Conservation (phyloP, 2,797 vertebrate genomes). For the Peromyscus nudipes region DNA sequence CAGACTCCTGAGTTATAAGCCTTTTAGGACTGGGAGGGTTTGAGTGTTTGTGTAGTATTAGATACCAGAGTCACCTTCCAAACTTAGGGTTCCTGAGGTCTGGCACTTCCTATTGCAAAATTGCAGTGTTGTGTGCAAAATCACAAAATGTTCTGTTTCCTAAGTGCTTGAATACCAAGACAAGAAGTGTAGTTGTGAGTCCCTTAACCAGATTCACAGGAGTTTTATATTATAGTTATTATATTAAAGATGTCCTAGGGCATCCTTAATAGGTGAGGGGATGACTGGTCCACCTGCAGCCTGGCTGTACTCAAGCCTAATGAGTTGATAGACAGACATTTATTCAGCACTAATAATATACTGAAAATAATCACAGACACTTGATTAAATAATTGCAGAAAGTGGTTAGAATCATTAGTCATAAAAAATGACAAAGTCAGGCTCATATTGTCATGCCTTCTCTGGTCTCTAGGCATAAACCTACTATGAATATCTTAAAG, state of each 20-base stretch:
- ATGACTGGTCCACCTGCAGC: background rate
- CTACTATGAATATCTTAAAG: background rate
- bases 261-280: background rate
- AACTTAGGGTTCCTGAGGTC: background rate
- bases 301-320: background rate
- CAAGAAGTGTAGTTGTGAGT: background rate
- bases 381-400: background rate
- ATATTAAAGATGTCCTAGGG: too few species aligned
- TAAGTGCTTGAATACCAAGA: background rate
- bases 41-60: background rate
- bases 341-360: background rate
- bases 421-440: background rate
- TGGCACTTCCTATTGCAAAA: background rate
- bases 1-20: background rate
- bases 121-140: background rate
- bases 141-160: background rate
- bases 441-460: background rate
- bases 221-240: background rate
- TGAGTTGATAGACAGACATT: background rate
- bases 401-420: background rate
- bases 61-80: background rate
- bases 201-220: background rate
- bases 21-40: background rate
- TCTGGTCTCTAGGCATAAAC: background rate
- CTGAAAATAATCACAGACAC: background rate